These are phyloP conservation scores for Mastomys coucha DNA, from an alignment of 2,113 vertebrate species.

Conservation along the genomic window DNA sequence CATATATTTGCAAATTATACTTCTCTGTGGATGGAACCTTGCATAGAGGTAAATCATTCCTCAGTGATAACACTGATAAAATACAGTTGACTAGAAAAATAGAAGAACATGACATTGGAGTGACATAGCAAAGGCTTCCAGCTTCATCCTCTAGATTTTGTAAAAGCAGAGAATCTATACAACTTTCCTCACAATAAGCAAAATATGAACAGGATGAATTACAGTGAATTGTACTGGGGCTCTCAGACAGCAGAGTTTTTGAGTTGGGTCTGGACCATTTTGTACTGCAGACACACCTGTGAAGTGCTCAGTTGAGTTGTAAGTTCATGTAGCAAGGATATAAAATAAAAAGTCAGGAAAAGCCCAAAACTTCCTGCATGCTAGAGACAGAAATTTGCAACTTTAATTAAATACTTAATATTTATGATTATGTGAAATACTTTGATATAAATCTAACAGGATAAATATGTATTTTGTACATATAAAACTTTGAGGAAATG, in stretches of 20 bases:
- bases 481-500: not conserved
- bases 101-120: not conserved
- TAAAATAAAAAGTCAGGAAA: not conserved
- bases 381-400: not conserved
- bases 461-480: not conserved
- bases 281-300: not conserved
- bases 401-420: not conserved
- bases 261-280: not conserved
- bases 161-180: not conserved
- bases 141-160: not conserved
- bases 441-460: not conserved
- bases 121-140: not conserved
- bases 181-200: not conserved
- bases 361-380: not conserved
- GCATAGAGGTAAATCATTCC: not conserved
- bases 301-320: not conserved
- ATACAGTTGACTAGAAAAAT: not conserved
- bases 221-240: not conserved
- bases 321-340: not conserved
- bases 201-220: not conserved
- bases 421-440: not conserved
- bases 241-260: not conserved
- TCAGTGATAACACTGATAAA: not conserved
- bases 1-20: not conserved
- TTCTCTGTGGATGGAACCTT: not conserved